Base-by-base conservation (phyloP, 2,888 invertebrate genomes). In the Drosophila antonietae region DNA sequence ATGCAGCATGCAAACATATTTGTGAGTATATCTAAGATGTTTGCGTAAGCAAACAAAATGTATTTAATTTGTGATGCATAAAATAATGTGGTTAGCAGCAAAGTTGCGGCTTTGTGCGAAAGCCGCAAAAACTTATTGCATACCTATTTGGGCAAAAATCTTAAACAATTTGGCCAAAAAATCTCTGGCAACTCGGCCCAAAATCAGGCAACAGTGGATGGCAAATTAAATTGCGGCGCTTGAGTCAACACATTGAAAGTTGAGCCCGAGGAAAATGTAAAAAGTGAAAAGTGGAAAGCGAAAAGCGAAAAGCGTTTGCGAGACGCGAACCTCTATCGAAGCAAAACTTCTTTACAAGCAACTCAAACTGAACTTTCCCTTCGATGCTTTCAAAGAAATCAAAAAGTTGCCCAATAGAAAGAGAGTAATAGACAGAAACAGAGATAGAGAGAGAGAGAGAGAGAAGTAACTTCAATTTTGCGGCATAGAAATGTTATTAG, bases 61-160 rank as follows among this genome's bases (percentile, higher is more conserved):
- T 82, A 76, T 88, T 88, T 73, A 73, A 58, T 76, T 83, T 70
- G 56, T 68, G 71, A 56, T 67, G 90, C 85, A 88, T 81, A 76
- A 84, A 74, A 73, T 82, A 68, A 81, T 81, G 86, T 70, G 86
- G 83, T 64, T 20, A 52, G 56, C 69, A 78, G 56, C 69, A 73
- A 65, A 67, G 67, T 76, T 80, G 83, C 35, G 77, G 80, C 28
- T 65, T 43, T 37, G 39, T 31, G 9, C n/a, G 33, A 66, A 58
- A 66, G 43, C 90, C 77, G n/a, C 88, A 85, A 66, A 70, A 79
- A 79, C 72, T 87, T 77, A 74, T 71, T 78, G 60, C 65, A 37
- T 73, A 64, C 59, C 59, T 59, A 55, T 43, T 33, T 20, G 15
- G 52, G 58, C 33, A 47, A 52, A 59, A 51, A 66, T 61, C 37